Evolutionary conservation across 2,113 vertebrate genomes (phyloP).

Genomic region (Piprites chloris): DNA sequence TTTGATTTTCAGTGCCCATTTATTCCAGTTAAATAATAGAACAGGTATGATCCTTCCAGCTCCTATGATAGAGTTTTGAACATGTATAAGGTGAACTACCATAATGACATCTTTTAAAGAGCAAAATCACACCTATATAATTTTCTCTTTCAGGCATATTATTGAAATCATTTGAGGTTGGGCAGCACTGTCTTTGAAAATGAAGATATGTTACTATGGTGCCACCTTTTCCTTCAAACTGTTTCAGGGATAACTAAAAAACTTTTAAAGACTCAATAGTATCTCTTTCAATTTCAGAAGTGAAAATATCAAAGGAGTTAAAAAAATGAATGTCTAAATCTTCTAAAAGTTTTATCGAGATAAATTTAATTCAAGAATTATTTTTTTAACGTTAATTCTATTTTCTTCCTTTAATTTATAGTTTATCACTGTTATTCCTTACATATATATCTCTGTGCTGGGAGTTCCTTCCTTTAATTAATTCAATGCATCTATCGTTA

Average conservation of each 20-base stretch:
- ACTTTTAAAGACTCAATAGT: background rate
- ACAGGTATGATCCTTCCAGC: background rate
- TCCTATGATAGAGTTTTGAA: background rate
- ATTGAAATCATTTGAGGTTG: background rate
- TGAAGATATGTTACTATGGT: background rate
- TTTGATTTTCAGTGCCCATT: background rate
- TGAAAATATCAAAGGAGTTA: background rate
- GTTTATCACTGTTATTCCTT: background rate
- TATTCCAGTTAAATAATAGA: background rate
- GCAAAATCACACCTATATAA: background rate
- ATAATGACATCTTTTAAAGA: background rate
- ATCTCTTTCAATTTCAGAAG: background rate
- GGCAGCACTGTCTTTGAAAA: background rate
- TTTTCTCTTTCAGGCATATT: background rate
- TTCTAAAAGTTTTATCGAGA: background rate
- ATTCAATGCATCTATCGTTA: constrained; percentile 23
- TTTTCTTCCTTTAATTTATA: background rate
- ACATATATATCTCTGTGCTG: background rate
- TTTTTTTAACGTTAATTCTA: background rate
- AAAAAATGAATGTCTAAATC: background rate
- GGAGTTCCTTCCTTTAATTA: constrained; percentile 37
- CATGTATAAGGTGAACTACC: background rate
- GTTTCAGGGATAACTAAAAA: background rate
- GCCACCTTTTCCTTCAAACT: background rate
- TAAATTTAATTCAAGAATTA: background rate